Base-by-base conservation (phyloP, 2,888 invertebrate genomes). In the Drosophila aldrichi region DNA sequence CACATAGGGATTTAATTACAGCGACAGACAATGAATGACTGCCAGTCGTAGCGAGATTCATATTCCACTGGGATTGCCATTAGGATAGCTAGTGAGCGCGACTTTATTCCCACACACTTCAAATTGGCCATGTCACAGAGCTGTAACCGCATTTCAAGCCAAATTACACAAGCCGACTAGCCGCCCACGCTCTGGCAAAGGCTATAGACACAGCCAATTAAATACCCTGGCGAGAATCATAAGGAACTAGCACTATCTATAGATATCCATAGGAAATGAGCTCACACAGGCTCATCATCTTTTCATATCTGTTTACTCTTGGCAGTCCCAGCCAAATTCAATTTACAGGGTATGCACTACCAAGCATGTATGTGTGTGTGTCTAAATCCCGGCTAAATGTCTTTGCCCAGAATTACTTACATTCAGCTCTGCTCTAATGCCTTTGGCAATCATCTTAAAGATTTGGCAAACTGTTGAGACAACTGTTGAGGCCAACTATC, bases 1-100 rank as follows among this genome's bases (percentile, higher is more conserved):
- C 51, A 18, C 18, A n/a, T 40, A 3, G 9, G 48, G 55, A 62
- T 59, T 73, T 70, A 70, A 73, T 73, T 73, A 66, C 58, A 18
- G 7, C 10, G 8, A 3, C 58, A 48, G 38, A 38, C 58, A 68
- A 54, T 34, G 36, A 14, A 32, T 10, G 57, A 46, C 52, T 52
- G 70, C 52, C 56, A 46, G 16, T 3, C 51, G 36, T 14, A 16
- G 48, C 38, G 16, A 29, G 48, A 58, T 16, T 20, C 38, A 29
- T 48, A 25, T 25, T 25, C 62, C 58, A 20, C 36, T 4, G 62
- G 36, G 57, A 36, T 36, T 25, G 12, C 10, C 22, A 22, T 22
- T 32, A n/a, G n/a, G 14, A n/a, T 14, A 38, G 22, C n/a, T 29
- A 29, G 29, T 38, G 60, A 54, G 46, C 57, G 49, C 49, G 18